Evolutionary conservation across 23 tunicate genomes (phyloP), one percentile per base, ranked within the genome.

Genomic region (Oikopleura albicans): DNA sequence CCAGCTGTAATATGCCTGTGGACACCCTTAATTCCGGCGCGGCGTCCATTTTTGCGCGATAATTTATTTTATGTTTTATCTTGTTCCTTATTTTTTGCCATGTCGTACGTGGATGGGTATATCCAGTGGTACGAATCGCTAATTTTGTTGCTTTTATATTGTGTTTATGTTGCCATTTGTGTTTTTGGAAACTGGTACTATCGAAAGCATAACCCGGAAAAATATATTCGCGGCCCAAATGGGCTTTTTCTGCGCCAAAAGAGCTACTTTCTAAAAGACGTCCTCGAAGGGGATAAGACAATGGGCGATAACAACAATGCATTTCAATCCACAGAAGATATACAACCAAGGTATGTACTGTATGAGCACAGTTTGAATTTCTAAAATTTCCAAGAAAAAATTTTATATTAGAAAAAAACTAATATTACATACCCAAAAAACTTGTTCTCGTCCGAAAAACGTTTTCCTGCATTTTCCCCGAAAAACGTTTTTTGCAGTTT

Each of bases 71-170:
- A 71, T 29, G 79, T 71, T 29, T 31, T 71, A 4, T 71, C 79
- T 31, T 71, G 79, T 37, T 12, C 34, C 31, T 16, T 71, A 4
- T 71, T 71, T 29, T 71, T 71, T 71, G 79, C 35, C 33, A 22
- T 71, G 4, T 71, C 79, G 33, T 71, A 71, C 31, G 31, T 37
- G 33, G 79, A 71, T 71, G 79, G 79, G 36, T 12, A 2, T 2
- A 71, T 71, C 2, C 35, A 71, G 37, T 71, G 79, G 79, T 71
- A 71, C 79, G 79, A 71, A 71, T 71, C 79, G 79, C 35, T 71
- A 4, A 71, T 31, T 16, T 37, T 71, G 2, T 37, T 71, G 28
- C 37, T 71, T 2, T 22, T 71, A 2, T 71, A 71, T 29, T 71
- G 79, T 29, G 37, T 37, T 16, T 71, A 71, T 31, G 79, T 71